Conservation (phyloP, 2,113 vertebrate genomes). For the Xenus cinereus region DNA sequence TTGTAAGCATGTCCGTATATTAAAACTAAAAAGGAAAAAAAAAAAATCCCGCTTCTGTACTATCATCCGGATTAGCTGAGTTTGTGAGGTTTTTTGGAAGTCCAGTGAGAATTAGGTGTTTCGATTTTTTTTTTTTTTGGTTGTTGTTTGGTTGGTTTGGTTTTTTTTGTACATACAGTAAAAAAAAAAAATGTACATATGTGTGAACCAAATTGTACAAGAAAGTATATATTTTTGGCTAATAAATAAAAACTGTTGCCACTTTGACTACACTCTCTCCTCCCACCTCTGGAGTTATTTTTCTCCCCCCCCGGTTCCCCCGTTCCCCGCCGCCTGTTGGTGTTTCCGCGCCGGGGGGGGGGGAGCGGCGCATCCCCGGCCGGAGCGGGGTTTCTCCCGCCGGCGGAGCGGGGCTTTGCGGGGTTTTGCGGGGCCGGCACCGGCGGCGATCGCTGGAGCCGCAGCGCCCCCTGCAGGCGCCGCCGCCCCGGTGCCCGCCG, state of each 20-base stretch:
- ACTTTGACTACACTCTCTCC: constrained; percentile 81
- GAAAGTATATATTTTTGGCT: constrained; percentile 99
- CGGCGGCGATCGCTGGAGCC: constrained; percentile 70
- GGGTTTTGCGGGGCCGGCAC: background rate
- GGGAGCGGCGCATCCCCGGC: background rate
- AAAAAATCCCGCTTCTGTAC: constrained; percentile 81
- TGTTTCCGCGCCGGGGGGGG: background rate
- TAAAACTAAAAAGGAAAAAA: constrained; percentile 74
- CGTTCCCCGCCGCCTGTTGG: background rate
- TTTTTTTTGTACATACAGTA: constrained; percentile 96
- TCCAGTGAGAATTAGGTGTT: constrained; percentile 89
- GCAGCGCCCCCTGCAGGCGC: constrained; percentile 92
- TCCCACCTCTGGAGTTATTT: background rate
- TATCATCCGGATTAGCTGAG: constrained; percentile 86
- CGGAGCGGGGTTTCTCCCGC: background rate
- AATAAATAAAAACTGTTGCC: constrained; percentile 99
- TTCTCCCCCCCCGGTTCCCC: background rate
- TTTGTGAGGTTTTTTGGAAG: constrained; percentile 83
- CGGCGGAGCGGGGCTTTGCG: background rate
- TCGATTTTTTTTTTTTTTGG: constrained; percentile 74
- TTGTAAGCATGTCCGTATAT: constrained; percentile 97
- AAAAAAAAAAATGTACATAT: constrained; percentile 90
- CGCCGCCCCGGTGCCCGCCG: background rate
- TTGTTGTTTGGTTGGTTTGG: background rate
- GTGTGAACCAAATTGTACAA: constrained; percentile 99